Evolutionary conservation across 2,113 vertebrate genomes (phyloP).

Genomic region (Sphaerodactylus townsendi): DNA sequence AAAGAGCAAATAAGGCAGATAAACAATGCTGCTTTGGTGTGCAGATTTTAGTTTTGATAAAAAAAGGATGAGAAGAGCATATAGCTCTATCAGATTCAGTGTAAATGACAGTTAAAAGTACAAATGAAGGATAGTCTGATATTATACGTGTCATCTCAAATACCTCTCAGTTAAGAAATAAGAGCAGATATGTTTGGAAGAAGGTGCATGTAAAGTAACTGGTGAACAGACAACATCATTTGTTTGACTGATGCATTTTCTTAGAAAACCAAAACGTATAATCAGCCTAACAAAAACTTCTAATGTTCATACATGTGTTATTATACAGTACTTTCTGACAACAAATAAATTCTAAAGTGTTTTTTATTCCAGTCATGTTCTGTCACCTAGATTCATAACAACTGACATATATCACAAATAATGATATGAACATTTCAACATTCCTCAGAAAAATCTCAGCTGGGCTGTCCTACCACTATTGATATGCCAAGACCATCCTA

Average conservation of each 20-base stretch:
- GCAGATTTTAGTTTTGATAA: background rate
- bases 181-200: constrained; percentile 45
- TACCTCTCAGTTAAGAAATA: constrained; percentile 50
- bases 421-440: constrained; percentile 12
- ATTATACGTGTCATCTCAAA: constrained; percentile 38
- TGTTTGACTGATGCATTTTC: constrained; percentile 41
- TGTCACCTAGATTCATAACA: constrained; percentile 11
- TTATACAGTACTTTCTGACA: background rate
- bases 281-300: constrained; percentile 30
- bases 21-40: background rate
- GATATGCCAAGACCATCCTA: background rate
- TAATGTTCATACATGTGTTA: background rate
- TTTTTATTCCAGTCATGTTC: background rate
- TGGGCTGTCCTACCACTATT: background rate
- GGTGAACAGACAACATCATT: constrained; percentile 6
- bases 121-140: constrained; percentile 52
- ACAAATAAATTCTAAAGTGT: background rate
- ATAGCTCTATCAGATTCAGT: background rate
- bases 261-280: constrained; percentile 39
- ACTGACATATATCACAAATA: constrained; percentile 12
- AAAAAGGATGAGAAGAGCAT: background rate
- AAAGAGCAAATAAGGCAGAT: background rate
- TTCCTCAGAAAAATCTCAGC: background rate
- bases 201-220: background rate
- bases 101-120: constrained; percentile 27